Evolutionary conservation across 2,888 invertebrate species (phyloP).

Genomic region (Oligia strigilis): DNA sequence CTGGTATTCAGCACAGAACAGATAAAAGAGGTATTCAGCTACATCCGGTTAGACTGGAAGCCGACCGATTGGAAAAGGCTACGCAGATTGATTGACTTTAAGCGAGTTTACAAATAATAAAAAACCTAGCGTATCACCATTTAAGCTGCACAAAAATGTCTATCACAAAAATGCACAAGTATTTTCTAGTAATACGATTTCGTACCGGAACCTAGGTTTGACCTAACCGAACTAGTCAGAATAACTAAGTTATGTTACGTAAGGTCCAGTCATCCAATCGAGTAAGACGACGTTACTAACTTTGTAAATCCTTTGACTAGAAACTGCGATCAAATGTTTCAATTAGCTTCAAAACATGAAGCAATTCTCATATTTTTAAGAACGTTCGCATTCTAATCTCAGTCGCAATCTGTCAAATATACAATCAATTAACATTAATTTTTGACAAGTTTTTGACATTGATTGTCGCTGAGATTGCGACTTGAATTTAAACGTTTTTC

Average conservation of each 20-base stretch:
- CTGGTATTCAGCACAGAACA: no score
- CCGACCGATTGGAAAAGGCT: not conserved
- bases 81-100: not conserved
- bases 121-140: not conserved
- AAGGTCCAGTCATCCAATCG: not conserved
- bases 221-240: not conserved
- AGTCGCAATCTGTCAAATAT: not conserved
- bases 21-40: not conserved
- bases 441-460: no score
- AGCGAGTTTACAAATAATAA: not conserved
- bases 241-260: slow-evolving; percentile 32
- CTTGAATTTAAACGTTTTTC: no score
- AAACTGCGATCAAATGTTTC: slow-evolving; percentile 21
- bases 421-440: no score
- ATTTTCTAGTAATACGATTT: slow-evolving; percentile 1
- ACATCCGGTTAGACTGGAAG: not conserved
- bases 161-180: not conserved
- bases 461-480: no score
- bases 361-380: not conserved
- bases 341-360: not conserved
- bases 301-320: slow-evolving; percentile 18
- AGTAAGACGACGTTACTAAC: slow-evolving; percentile 33
- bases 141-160: not conserved
- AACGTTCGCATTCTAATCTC: not conserved
- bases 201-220: slow-evolving; percentile 11